These are phyloP conservation scores for Pangasius sanitwongsei DNA, from an alignment of 2,797 vertebrate species.

Conservation along the genomic window DNA sequence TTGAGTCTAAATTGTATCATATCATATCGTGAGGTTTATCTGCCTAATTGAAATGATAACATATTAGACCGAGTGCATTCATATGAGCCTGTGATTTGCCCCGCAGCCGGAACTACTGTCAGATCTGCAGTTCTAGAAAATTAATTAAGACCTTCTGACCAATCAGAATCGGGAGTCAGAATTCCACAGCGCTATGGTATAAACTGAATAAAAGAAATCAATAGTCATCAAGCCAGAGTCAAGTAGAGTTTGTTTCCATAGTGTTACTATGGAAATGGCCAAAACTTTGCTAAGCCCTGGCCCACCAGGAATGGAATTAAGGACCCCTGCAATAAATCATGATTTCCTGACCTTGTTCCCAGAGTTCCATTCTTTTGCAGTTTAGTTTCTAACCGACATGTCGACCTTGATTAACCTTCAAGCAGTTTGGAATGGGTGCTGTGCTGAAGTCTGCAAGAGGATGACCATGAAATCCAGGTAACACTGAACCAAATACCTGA, in stretches of 20 bases:
- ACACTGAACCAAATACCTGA: not conserved
- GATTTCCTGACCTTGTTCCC: not conserved
- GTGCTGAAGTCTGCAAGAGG: not conserved
- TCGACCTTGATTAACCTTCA: conserved; percentile 26
- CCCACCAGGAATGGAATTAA: not conserved
- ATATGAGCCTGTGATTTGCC: not conserved
- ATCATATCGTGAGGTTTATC: too few relatives aligned
- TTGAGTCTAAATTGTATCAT: not conserved
- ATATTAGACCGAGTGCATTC: too few relatives aligned
- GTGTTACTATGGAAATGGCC: not conserved
- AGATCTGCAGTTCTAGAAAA: not conserved
- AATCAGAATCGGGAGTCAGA: not conserved
- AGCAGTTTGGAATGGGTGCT: not conserved
- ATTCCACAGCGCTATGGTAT: not conserved
- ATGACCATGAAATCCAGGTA: not conserved
- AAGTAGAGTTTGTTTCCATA: not conserved
- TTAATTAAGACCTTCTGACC: not conserved
- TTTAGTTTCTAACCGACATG: conserved; percentile 7
- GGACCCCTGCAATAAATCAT: conserved; percentile 16
- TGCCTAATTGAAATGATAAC: not conserved
- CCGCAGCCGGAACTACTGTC: not conserved
- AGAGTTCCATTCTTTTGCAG: not conserved
- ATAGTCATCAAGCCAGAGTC: not conserved
- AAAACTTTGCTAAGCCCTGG: not conserved
- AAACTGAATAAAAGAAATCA: not conserved